Percentiles rank a stretch among this genome's conserved stretches.
Conservation (phyloP, 2,113 vertebrate genomes). For the Oncorhynchus nerka region DNA sequence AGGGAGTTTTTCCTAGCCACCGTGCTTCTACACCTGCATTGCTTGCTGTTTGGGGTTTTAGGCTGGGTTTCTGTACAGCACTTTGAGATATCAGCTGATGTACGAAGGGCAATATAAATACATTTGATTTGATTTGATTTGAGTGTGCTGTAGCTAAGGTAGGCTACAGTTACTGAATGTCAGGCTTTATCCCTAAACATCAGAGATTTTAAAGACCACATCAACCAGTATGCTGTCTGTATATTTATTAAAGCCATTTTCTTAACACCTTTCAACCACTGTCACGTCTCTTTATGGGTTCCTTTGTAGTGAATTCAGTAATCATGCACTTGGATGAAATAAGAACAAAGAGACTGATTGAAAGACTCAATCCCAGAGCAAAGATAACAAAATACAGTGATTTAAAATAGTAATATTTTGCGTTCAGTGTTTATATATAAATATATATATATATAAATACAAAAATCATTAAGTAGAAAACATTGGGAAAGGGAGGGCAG, state of each 20-base stretch:
- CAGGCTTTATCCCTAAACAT: too few species aligned
- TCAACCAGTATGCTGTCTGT: not conserved
- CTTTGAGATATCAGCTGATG: too few species aligned
- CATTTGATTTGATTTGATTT: too few species aligned
- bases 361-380: conserved; percentile 1
- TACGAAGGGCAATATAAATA: too few species aligned
- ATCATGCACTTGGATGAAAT: conserved; percentile 44
- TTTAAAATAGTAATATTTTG: conserved; percentile 16
- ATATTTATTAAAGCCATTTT: not conserved
- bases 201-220: too few species aligned
- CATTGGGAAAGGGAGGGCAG: conserved; percentile 61
- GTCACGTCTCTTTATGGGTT: conserved; percentile 35
- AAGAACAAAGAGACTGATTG: conserved; percentile 60
- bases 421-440: conserved; percentile 20
- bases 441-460: conserved; percentile 19
- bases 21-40: too few species aligned
- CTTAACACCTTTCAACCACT: conserved; percentile 8
- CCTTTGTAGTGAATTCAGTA: conserved; percentile 57
- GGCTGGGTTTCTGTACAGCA: too few species aligned
- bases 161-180: too few species aligned
- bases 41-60: too few species aligned
- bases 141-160: not conserved
- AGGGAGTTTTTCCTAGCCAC: too few species aligned
- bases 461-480: conserved; percentile 53
- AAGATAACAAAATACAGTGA: conserved; percentile 6